Base-by-base conservation (phyloP, 1,140 invertebrate species). In the Eueides isabella region DNA sequence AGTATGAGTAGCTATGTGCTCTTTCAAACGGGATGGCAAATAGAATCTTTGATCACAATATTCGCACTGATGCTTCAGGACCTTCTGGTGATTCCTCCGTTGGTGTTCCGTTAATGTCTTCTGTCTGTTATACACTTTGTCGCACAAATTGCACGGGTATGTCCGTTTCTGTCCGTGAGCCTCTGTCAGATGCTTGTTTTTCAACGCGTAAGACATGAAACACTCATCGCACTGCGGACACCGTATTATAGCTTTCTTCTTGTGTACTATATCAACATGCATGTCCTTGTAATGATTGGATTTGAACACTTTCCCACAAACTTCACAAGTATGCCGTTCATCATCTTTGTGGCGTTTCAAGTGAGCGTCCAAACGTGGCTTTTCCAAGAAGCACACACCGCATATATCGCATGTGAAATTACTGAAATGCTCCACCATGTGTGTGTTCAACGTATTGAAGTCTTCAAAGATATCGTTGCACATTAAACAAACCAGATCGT, bases 271-370 rank as follows among this genome's bases (percentile, higher is more conserved):
- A 31, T 92, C 91, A 0, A 93, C 88, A 44, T 93, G 91, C 86
- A 93, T 88, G 33, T 93, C 89, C 62, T 92, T 92, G 28, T 91
- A 91, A 65, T 92, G 89, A 28, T 93, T 93, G 0, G 89, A 91
- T 80, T 91, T 93, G 74, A 93, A 91, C 23, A 89, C 87, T 65
- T 93, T 93, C 0, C 91, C 91, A 71, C 91, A 93, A 0, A 92
- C 80, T 67, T 93, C 91, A 64, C 91, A 93, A 0, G 91, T 89
- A 23, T 92, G 90, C 2, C 85, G 38, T 62, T 91, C 88, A 23
- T 90, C 88, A 31, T 90, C 88, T 38, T 90, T 88, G 30, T 92
- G 90, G 5, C 88, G 55, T 64, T 91, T 92, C 26, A 93, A 65
- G 77, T 93, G 91, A 1, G 89, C 88, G 67, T 91, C 86, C 7